Percentiles rank a stretch among this genome's conserved stretches.
These are phyloP conservation scores for Eubasilissa splendida DNA, from an alignment of 2,888 invertebrate genomes.

Conservation along the genomic window DNA sequence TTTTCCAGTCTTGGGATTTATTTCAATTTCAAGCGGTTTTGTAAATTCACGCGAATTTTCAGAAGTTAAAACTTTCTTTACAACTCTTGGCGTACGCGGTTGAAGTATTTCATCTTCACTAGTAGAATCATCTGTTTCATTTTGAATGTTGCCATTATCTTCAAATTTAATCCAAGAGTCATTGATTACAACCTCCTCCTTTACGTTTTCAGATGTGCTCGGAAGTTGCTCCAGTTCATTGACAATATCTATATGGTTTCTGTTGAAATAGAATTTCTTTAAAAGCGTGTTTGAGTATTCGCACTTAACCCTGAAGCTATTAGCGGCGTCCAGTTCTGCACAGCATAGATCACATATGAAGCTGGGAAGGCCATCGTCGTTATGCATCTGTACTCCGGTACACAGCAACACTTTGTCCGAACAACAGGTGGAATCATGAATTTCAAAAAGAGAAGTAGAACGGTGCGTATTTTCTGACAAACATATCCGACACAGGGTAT, in stretches of 20 bases:
- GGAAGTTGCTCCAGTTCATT: neutral
- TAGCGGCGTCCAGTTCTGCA: slow-evolving; percentile 2
- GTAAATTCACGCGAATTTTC: no score
- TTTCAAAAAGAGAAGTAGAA: slow-evolving; percentile 1
- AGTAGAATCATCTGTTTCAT: neutral
- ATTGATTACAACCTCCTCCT: neutral
- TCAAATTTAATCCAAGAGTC: slow-evolving; percentile 24
- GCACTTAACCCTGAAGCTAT: slow-evolving; percentile 28
- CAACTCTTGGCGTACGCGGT: neutral
- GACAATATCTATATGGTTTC: no score
- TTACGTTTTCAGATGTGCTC: neutral
- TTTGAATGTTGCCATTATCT: slow-evolving; percentile 2
- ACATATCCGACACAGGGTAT: slow-evolving; percentile 35
- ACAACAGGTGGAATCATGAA: slow-evolving; percentile 2
- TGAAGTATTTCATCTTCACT: neutral
- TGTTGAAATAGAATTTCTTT: slow-evolving; percentile 10
- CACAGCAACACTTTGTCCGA: slow-evolving; percentile 10
- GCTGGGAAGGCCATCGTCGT: slow-evolving; percentile 5
- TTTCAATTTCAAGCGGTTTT: no score
- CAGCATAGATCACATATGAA: slow-evolving; percentile 28
- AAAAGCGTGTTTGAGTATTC: slow-evolving; percentile 28
- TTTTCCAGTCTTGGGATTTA: no score
- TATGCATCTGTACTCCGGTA: neutral
- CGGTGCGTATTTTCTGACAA: slow-evolving; percentile 21
- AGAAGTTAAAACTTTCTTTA: neutral